These are phyloP conservation scores for Adelphocoris suturalis DNA, from an alignment of 2,888 invertebrate genomes.

Conservation along the genomic window DNA sequence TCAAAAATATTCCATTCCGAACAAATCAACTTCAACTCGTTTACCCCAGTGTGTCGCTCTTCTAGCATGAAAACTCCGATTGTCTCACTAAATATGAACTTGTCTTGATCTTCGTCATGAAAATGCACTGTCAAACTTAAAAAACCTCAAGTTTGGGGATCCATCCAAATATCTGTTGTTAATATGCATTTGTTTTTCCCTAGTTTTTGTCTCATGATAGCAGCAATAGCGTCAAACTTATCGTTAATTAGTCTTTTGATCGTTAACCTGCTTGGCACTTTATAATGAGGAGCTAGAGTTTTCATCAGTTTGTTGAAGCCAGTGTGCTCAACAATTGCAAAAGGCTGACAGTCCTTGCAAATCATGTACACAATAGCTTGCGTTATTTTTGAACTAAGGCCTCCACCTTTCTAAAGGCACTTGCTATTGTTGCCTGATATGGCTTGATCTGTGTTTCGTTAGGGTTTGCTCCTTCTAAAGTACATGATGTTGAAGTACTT, in stretches of 20 bases:
- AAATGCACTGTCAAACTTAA: constrained; percentile 77
- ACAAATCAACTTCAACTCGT: too few species aligned
- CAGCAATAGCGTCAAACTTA: constrained; percentile 65
- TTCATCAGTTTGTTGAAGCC: constrained; percentile 74
- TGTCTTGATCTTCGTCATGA: constrained; percentile 72
- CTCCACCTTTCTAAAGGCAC: constrained; percentile 73
- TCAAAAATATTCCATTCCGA: too few species aligned
- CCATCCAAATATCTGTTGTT: constrained; percentile 76
- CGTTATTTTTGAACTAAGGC: constrained; percentile 69
- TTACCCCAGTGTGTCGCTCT: too few species aligned
- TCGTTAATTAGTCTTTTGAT: constrained; percentile 71
- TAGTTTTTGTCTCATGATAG: too few species aligned
- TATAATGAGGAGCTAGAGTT: constrained; percentile 73
- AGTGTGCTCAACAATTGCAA: constrained; percentile 74
- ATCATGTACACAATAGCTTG: constrained; percentile 75
- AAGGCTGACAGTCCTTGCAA: constrained; percentile 72
- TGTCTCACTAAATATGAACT: constrained; percentile 71
- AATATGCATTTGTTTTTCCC: constrained; percentile 35
- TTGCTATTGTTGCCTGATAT: constrained; percentile 75
- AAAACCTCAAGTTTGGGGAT: constrained; percentile 77
- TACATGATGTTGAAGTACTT: background rate
- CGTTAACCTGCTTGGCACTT: constrained; percentile 73
- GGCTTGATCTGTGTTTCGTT: constrained; percentile 60
- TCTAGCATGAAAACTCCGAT: constrained; percentile 77
- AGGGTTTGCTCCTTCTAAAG: constrained; percentile 8